phyloP scores from a whole-genome alignment of 2,113 vertebrate species.

The Marmota flaviventris region DNA sequence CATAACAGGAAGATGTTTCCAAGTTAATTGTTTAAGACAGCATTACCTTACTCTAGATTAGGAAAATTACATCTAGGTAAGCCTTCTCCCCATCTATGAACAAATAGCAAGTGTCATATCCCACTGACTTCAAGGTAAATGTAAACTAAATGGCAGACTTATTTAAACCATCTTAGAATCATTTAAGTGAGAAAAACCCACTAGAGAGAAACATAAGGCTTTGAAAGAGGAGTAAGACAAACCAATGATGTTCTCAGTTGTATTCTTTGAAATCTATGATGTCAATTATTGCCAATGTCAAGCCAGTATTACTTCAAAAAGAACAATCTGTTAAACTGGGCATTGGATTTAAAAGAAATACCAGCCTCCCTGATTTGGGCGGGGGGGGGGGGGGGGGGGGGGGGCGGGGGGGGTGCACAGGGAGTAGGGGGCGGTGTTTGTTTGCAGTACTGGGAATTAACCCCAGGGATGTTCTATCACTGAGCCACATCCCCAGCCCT shows the following conservation, averaged over 20 bases:
- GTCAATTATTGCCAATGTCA: not conserved
- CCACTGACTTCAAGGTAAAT: not conserved
- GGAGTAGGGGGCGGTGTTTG: too few relatives aligned
- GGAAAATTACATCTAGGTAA: not conserved
- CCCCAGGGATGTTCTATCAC: too few relatives aligned
- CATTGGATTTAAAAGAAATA: not conserved
- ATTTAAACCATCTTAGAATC: not conserved
- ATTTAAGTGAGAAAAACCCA: not conserved
- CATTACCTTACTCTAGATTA: not conserved
- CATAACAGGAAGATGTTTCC: not conserved
- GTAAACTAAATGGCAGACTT: not conserved
- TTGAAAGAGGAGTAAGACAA: not conserved
- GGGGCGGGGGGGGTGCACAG: accelerated
- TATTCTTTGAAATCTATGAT: not conserved
- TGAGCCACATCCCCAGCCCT: too few relatives aligned
- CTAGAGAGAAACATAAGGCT: slow-evolving; percentile 33
- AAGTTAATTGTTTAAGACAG: not conserved
- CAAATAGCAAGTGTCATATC: slow-evolving; percentile 22
- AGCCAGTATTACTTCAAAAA: not conserved
- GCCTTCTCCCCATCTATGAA: not conserved
- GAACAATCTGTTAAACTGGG: not conserved
- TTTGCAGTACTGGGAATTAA: too few relatives aligned
- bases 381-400: accelerated
- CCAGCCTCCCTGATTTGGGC: not conserved
- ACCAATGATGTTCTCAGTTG: not conserved